These are phyloP conservation scores for Eospalax fontanierii DNA, from an alignment of 2,797 vertebrate species.

Conservation along the genomic window DNA sequence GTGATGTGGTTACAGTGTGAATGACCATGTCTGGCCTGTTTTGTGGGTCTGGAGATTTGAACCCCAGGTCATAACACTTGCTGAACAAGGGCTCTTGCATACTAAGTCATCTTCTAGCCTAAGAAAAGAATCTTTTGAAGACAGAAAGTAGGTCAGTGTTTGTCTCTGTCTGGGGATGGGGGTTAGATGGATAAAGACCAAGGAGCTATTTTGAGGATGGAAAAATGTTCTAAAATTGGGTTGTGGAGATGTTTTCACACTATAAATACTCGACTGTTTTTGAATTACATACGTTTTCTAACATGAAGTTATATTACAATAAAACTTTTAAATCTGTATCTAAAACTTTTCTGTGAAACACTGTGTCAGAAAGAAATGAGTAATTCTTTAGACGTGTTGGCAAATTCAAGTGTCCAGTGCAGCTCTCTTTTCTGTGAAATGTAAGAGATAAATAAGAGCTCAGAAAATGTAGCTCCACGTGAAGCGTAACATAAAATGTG, in stretches of 20 bases:
- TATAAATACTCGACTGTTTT: neutral
- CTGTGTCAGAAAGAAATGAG: neutral
- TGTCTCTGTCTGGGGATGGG: neutral
- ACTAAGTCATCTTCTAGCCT: neutral
- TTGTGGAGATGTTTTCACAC: neutral
- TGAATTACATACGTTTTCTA: neutral
- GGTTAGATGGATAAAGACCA: neutral
- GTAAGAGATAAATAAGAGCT: neutral
- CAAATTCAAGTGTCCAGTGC: neutral
- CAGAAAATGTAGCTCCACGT: neutral
- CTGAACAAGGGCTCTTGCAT: neutral
- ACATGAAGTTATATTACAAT: neutral
- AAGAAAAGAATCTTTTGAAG: neutral
- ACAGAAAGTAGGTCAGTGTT: neutral
- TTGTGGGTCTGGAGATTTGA: neutral
- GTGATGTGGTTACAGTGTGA: neutral
- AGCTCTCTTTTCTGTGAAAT: neutral
- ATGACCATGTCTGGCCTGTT: neutral
- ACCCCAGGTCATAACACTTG: neutral
- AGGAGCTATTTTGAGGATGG: neutral
- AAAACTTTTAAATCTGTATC: neutral
- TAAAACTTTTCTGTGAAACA: neutral
- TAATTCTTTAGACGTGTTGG: neutral
- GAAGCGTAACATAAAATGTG: neutral
- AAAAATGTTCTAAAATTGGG: conserved; percentile 3